Base-by-base conservation (phyloP, 2,797 vertebrate species). In the Delichon dasypus region DNA sequence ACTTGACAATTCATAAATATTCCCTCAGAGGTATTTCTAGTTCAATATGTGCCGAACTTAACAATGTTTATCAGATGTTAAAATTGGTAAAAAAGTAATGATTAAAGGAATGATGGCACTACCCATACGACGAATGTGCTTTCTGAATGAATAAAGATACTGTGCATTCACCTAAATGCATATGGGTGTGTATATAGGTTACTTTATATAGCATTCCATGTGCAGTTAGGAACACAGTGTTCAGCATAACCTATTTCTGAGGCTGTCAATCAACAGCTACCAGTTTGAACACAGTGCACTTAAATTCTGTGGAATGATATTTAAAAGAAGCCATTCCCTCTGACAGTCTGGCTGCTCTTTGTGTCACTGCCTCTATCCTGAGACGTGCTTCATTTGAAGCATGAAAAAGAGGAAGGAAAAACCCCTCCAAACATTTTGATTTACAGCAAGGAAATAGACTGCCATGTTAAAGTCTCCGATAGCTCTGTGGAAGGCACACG, bases 1-100 rank as follows among this genome's bases (percentile, higher is more conserved):
- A 86, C n/a, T 79, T 83, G 40, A 64, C 68, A 80, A 83, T 89
- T 92, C 65, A 77, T 91, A 93, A 91, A 92, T 91, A 80, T 44
- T 64, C 34, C 60, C 42, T 85, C 32, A 47, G 53, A 87, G 50
- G 16, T 88, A 71, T 71, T 92, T 80, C 45, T 66, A 42, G 25
- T 67, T 64, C 65, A 74, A 9, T 54, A 71, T 32, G 34, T 89
- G 57, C 42, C 64, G 57, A 80, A 89, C 42, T 50, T 80, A 32
- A 22, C 20, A 70, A 62, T 23, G 27, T 77, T 92, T 80, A 66
- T 86, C 62, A 71, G 70, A 87, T 34, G 66, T 17, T 76, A 81
- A 66, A 88, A 84, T 10, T 53, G 32, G 51, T 30, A 38, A 86
- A 79, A 84, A 73, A 42, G 2, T 0, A 0, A 23, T 73, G 20